phyloP scores from a whole-genome alignment of 2,797 vertebrate genomes.

The Apogon hyalosoma region DNA sequence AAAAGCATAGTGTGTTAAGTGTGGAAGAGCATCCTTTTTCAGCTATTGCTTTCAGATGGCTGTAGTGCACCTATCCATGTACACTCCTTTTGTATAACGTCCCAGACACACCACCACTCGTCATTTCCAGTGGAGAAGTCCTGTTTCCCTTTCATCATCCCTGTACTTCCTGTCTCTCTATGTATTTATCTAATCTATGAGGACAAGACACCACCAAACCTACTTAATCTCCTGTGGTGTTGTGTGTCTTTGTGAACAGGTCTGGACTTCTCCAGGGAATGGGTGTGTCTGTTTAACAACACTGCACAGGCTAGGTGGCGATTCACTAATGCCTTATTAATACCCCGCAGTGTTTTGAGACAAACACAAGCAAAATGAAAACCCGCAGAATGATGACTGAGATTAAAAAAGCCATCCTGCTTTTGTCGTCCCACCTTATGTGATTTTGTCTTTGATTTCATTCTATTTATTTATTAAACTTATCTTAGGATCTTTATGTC shows the following conservation, averaged over 20 bases:
- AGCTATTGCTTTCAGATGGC: no score
- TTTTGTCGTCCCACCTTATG: background rate
- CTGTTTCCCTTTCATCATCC: slow-evolving; percentile 26
- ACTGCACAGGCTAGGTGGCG: slow-evolving; percentile 52
- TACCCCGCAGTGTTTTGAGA: slow-evolving; percentile 46
- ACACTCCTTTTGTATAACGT: slow-evolving; percentile 6
- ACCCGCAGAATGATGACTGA: fast-evolving
- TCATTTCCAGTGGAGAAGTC: slow-evolving; percentile 9
- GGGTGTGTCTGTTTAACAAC: slow-evolving; percentile 63
- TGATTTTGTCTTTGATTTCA: background rate
- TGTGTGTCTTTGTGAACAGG: slow-evolving; percentile 64
- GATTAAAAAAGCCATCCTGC: background rate
- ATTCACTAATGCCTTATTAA: slow-evolving; percentile 64
- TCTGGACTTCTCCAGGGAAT: slow-evolving; percentile 60
- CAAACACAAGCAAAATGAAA: slow-evolving; percentile 30
- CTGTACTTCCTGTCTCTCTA: slow-evolving; percentile 30
- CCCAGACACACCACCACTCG: background rate
- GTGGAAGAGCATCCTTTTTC: background rate
- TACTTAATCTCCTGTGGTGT: slow-evolving; percentile 41
- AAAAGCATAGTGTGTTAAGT: background rate
- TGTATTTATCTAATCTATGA: slow-evolving; percentile 52
- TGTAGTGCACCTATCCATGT: background rate
- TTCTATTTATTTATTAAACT: background rate
- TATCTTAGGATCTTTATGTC: background rate
- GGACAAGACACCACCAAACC: slow-evolving; percentile 32